Base-by-base conservation (phyloP, 2,888 invertebrate species). In the Cheilosia soror region DNA sequence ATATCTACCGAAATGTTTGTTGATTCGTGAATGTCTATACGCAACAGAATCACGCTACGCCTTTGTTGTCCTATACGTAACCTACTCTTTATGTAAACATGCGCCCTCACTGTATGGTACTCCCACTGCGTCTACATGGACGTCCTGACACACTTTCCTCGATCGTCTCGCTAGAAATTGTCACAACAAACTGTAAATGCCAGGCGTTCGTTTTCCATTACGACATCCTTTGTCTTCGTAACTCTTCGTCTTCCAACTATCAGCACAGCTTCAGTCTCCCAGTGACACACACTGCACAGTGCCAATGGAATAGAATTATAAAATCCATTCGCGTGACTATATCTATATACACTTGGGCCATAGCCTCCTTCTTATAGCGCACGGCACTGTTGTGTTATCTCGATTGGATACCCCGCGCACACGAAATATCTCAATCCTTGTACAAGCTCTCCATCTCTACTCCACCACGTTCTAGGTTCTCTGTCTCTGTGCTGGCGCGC, bases 361-460 rank as follows among this genome's bases (percentile, higher is more conserved):
- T 55, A 57, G 57, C 65, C 55, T 53, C 57, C 47, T 78, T 44
- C 60, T 71, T 53, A 40, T 60, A 47, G 47, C 55, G 5, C 47
- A 71, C 49, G 25, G 60, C 53, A 29, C 4, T 71, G 44, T 20
- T 13, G 65, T 60, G 71, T 27, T 81, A 80, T 85, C 72, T 81
- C 81, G 73, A 79, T 84, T 79, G 55, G 62, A 25, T 25, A 57
- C 49, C 62, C 68, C 79, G 80, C 76, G 76, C 85, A 81, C 81
- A 72, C 72, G 77, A 81, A 85, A 80, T 85, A 85, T 85, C 81
- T 85, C 85, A 85, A 85, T 85, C 76, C 76, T 77, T 76, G 65
- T 40, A 66, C 31, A 53, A 40, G 25, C 44, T 53, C 25, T 37
- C 40, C 60, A 25, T 62, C 57, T 84, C 15, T 11, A 37, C 37